Conservation (phyloP, 2,113 vertebrate species). For the Neolamprologus longior region DNA sequence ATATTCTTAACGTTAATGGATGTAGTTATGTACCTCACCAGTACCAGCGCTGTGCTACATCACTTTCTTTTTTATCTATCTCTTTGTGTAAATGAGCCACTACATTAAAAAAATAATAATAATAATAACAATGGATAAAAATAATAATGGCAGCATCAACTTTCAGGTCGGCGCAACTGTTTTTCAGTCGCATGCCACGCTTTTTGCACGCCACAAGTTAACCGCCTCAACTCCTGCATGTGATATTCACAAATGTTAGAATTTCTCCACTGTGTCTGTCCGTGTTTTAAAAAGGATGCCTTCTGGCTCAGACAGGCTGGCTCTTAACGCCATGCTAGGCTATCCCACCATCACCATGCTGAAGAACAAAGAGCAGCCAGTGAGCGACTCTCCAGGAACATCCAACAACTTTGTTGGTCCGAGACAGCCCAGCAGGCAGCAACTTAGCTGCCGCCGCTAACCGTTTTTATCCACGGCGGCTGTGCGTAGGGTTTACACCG, state of each 20-base stretch:
- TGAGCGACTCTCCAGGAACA: conserved; percentile 55
- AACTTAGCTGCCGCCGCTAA: conserved; percentile 46
- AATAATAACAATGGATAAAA: neutral
- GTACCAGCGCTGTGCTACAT: neutral
- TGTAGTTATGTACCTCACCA: neutral
- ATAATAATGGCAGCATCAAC: neutral
- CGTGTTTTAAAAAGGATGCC: neutral
- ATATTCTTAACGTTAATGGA: neutral
- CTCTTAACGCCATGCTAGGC: conserved; percentile 41
- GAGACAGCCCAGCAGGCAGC: conserved; percentile 6
- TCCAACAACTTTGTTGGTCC: conserved; percentile 57
- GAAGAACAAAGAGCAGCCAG: conserved; percentile 60
- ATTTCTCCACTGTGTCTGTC: neutral
- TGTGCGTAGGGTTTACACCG: neutral
- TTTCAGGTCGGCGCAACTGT: neutral
- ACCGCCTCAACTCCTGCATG: neutral
- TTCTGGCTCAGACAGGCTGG: neutral
- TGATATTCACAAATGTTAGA: neutral
- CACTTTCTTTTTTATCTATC: neutral
- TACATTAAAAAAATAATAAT: neutral
- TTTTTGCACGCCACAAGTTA: neutral
- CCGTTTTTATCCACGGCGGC: conserved; percentile 22
- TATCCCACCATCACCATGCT: conserved; percentile 27
- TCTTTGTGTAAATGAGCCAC: neutral
- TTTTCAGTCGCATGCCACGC: neutral